These are phyloP conservation scores for Polietes domitor DNA, from an alignment of 2,888 invertebrate genomes.

Conservation along the genomic window DNA sequence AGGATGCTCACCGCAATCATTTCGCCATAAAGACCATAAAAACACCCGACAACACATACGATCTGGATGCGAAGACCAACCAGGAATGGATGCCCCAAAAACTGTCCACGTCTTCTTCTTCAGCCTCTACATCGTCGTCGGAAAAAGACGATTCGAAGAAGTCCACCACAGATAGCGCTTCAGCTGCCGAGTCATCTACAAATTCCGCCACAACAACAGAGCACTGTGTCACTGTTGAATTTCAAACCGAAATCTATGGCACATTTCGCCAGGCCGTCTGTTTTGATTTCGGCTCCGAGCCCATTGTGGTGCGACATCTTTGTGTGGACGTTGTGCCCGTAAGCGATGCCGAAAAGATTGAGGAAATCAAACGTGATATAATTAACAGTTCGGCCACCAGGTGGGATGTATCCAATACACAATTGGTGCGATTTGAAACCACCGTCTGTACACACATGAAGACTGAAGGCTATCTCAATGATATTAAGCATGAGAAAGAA, in stretches of 20 bases:
- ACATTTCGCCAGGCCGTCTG: slow-evolving; percentile 90
- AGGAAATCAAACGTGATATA: slow-evolving; percentile 85
- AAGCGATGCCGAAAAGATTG: slow-evolving; percentile 84
- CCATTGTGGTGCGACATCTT: slow-evolving; percentile 85
- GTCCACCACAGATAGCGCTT: slow-evolving; percentile 9
- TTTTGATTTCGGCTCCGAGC: slow-evolving; percentile 87
- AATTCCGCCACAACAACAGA: slow-evolving; percentile 68
- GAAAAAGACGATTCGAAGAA: slow-evolving; percentile 64
- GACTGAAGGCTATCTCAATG: slow-evolving; percentile 80
- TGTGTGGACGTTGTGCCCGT: slow-evolving; percentile 90
- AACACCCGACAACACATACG: slow-evolving; percentile 55
- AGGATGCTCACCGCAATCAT: slow-evolving; percentile 86
- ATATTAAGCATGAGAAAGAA: slow-evolving; percentile 82
- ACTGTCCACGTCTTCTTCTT: slow-evolving; percentile 44
- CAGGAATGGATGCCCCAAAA: slow-evolving; percentile 82
- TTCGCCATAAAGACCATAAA: slow-evolving; percentile 84
- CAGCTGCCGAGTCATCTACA: slow-evolving; percentile 35
- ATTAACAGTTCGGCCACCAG: slow-evolving; percentile 84
- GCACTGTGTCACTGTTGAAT: slow-evolving; percentile 83
- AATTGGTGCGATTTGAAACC: slow-evolving; percentile 82
- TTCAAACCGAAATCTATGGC: slow-evolving; percentile 87
- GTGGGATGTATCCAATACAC: slow-evolving; percentile 83
- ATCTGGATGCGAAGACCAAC: slow-evolving; percentile 81
- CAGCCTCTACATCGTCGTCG: slow-evolving; percentile 39
- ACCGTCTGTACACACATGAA: slow-evolving; percentile 82